Evolutionary conservation across 2,113 vertebrate species (phyloP), one percentile per base, ranked within the genome.

Genomic region (Hiodon alosoides): DNA sequence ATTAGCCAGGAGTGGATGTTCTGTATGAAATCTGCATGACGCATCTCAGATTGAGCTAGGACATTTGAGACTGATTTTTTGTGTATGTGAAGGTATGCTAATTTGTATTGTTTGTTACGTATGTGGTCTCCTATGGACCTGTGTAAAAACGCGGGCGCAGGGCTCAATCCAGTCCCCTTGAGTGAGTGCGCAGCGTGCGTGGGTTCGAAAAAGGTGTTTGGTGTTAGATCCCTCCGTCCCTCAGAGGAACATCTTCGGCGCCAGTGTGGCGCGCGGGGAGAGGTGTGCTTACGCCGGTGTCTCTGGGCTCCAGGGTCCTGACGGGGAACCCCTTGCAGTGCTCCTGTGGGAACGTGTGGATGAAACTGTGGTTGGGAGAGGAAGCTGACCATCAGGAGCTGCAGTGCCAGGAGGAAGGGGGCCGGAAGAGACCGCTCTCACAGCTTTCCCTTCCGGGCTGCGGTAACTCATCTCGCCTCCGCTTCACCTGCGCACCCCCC

Each of bases 341-440:
- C 79, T 94, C 94, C 75, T 99, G 97, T 89, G 95, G 97, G 78
- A 95, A 98, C 86, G 93, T 97, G 92, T 99, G 97, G 97, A 92
- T 99, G 89, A 97, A 97, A 84, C 92, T 94, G 80, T 92, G 91
- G 87, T 88, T 94, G 80, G 94, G 93, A 80, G 91, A 89, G n/a
- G 95, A 94, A 79, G 88, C 87, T 50, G 94, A 95, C 79, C 83
- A 74, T 83, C 93, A 94, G 86, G 94, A 97, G 78, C 87, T 98
- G 78, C 91, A 90, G 76, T 98, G 97, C 84, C 83, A 88, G 54
- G 93, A 95, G 84, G 95, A 97, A 69, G 92, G 90, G 84, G 92
- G 93, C 80, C 89, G 83, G 84, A 94, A 87, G 79, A 94, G 89
- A 77, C 84, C 87, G n/a, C 84, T 98, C 80, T 89, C 89, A 83